Evolutionary conservation across 64 coral and sea anemone species (phyloP), one percentile per base, ranked within the genome.

Genomic region (Pocillopora damicornis): DNA sequence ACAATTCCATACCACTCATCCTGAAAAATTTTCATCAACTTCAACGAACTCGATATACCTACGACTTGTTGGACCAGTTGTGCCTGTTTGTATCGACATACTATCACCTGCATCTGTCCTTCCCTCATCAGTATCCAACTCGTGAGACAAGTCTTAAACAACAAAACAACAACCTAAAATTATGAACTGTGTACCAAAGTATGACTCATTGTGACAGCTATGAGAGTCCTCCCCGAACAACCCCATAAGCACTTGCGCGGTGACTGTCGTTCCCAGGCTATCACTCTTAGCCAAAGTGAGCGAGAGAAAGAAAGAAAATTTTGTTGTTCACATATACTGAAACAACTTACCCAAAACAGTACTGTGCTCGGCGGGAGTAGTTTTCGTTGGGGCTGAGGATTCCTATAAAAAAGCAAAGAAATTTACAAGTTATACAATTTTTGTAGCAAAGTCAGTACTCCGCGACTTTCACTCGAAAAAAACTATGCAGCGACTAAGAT

Each of bases 81-180:
- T 85, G 20, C 35, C 81, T 73, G 81, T 85, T 73, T 85, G 81
- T 85, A 87, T 62, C 34, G 90, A 92, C 75, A 92, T 87, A 15
- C 74, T 73, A 42, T 92, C 81, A 58, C 64, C 90, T 14, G 83
- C 86, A 20, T 87, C 90, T 59, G 82, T 92, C 75, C 86, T 78
- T 6, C 45, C 74, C 14, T 92, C 90, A 42, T 92, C 80, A 42
- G 79, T 83, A 45, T 90, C 90, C 26, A 65, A 68, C 58, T 91
- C 82, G 62, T 58, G 23, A 25, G 18, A 51, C 51, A 92, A 86
- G 60, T 86, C 90, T 89, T 61, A 3, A 6, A 38, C 15, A 65
- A 0, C 1, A 30, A 65, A 20, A 81, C 42, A 51, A 51, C 42
- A 51, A 51, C 42, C 42, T 51, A 2, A 51, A 51, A 51, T 51